These are phyloP conservation scores for Orchesella flavescens DNA, from an alignment of 2,888 invertebrate genomes.

Conservation along the genomic window DNA sequence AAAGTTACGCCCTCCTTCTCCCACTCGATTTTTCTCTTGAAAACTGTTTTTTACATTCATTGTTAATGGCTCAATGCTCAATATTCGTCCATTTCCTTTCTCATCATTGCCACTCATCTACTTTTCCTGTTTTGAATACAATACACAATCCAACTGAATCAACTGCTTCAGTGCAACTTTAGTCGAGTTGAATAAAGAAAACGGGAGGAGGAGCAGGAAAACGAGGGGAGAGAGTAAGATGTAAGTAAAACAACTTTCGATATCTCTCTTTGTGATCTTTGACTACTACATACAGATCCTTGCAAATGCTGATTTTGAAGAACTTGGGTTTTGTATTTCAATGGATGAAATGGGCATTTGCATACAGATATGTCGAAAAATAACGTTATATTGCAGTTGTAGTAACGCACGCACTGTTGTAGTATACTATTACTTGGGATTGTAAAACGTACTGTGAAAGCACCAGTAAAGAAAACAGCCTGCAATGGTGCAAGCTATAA, in stretches of 20 bases:
- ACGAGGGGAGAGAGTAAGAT: slow-evolving; percentile 12
- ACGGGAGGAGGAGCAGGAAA: background rate
- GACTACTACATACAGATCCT: slow-evolving; percentile 3
- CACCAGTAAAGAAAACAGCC: background rate
- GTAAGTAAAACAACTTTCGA: slow-evolving; percentile 34
- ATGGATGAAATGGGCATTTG: slow-evolving; percentile 53
- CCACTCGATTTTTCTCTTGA: background rate
- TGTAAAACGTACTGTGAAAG: background rate
- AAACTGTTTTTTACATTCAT: slow-evolving; percentile 25
- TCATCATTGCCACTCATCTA: slow-evolving; percentile 36
- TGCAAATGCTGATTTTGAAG: slow-evolving; percentile 43
- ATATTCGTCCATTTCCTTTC: slow-evolving; percentile 42
- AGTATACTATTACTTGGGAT: too few species aligned
- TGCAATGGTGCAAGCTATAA: slow-evolving; percentile 22
- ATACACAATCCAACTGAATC: slow-evolving; percentile 13
- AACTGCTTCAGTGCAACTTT: slow-evolving; percentile 36
- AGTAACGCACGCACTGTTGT: too few species aligned
- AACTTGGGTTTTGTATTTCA: slow-evolving; percentile 49
- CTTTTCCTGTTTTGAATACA: slow-evolving; percentile 37
- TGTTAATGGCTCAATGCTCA: slow-evolving; percentile 36
- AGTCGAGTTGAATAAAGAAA: background rate
- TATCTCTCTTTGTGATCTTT: slow-evolving; percentile 34
- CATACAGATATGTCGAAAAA: slow-evolving; percentile 54
- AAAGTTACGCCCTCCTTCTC: slow-evolving; percentile 6
- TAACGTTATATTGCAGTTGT: slow-evolving; percentile 23